Conservation (phyloP, 1,140 invertebrate species). For the Papilio xuthus region DNA sequence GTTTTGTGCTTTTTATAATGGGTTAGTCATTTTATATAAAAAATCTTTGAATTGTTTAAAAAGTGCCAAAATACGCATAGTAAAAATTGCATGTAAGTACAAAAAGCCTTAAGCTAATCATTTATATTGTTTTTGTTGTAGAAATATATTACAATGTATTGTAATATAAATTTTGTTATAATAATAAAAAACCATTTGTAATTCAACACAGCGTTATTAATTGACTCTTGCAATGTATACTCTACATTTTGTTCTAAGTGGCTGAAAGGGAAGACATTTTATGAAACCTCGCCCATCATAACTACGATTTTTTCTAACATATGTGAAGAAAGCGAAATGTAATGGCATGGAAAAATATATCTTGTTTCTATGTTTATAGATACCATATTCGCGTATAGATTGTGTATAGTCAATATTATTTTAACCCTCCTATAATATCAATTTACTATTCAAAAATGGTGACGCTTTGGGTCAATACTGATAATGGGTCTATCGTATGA, state of each 20-base stretch:
- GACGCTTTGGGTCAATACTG: slow-evolving; percentile 10
- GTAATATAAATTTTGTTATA: neutral
- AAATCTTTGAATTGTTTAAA: neutral
- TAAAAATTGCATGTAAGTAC: too few species aligned
- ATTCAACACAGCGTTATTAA: neutral
- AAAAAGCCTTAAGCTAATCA: too few species aligned
- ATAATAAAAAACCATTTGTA: neutral
- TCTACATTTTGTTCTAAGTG: neutral
- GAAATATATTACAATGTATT: neutral
- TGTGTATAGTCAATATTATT: neutral
- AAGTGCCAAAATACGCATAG: too few species aligned
- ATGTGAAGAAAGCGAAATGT: neutral
- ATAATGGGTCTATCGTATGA: slow-evolving; percentile 13
- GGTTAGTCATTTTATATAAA: neutral
- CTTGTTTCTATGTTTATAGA: neutral
- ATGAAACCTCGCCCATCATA: neutral
- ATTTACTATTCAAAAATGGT: slow-evolving; percentile 9
- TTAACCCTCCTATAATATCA: slow-evolving; percentile 12
- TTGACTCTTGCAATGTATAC: neutral
- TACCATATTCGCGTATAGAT: neutral
- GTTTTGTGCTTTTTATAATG: too few species aligned
- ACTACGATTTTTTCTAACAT: neutral
- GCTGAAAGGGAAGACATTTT: neutral
- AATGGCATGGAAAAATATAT: neutral
- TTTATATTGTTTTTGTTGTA: neutral